phyloP scores from a whole-genome alignment of 30 jellyfish, hydroid and myxozoan species.

The Clytia hemisphaerica region DNA sequence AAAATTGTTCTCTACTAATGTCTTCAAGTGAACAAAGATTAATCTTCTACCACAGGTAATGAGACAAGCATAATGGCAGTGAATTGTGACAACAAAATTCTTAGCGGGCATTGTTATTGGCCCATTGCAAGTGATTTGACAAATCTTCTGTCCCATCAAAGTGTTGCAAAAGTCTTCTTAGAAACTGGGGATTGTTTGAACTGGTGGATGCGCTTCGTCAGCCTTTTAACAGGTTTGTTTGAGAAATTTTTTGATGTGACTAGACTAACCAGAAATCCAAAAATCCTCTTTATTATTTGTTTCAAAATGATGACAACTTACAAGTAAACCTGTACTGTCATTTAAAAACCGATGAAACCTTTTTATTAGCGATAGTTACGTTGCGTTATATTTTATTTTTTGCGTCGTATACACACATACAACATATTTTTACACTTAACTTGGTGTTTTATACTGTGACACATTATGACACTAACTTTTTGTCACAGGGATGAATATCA shows the following conservation, averaged over 20 bases:
- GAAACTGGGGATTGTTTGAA: constrained; percentile 30
- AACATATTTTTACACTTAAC: no score
- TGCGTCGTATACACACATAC: no score
- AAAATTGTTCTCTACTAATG: not conserved
- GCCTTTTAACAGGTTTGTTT: constrained; percentile 46
- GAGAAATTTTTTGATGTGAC: not conserved
- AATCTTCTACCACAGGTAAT: no score
- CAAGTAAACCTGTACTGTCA: not conserved
- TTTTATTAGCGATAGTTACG: no score
- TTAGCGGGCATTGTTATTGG: constrained; percentile 75
- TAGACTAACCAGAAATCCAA: no score
- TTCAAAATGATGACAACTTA: not conserved
- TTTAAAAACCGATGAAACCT: no score
- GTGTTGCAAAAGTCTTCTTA: constrained; percentile 44
- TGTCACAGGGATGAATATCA: constrained; percentile 60
- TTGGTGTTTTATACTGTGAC: no score
- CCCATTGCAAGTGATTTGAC: constrained; percentile 75
- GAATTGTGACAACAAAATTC: constrained; percentile 44
- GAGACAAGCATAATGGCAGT: constrained; percentile 46
- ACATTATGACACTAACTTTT: not conserved
- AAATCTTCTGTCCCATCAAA: constrained; percentile 63
- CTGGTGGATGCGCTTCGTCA: constrained; percentile 62
- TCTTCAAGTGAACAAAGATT: not conserved
- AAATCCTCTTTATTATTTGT: no score
- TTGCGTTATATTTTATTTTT: no score